Conservation (phyloP, 1,140 invertebrate genomes). For the Lepidurus couesii region DNA sequence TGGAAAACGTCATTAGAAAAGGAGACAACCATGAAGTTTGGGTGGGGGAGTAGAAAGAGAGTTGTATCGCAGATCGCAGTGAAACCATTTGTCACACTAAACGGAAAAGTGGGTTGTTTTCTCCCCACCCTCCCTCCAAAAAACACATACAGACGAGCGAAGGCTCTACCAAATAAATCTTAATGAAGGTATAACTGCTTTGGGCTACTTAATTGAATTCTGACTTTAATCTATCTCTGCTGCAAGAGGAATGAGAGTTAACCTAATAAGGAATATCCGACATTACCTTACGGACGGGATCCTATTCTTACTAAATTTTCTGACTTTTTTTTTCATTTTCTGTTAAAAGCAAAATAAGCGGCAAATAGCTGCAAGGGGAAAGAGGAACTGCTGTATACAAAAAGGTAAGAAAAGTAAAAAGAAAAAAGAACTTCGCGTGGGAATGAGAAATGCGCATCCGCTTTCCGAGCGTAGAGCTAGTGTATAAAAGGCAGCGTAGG, state of each 20-base stretch:
- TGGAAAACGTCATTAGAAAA: background rate
- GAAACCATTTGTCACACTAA: background rate
- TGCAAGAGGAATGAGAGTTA: background rate
- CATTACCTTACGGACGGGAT: no score
- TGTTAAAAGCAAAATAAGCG: background rate
- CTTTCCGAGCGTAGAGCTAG: background rate
- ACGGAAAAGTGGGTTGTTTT: background rate
- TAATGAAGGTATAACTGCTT: background rate
- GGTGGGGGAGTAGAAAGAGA: background rate
- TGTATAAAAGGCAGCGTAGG: background rate
- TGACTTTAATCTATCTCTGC: background rate
- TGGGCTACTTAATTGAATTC: background rate
- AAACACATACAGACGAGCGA: background rate
- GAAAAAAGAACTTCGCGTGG: conserved; percentile 15
- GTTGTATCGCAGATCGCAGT: background rate
- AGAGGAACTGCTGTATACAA: background rate
- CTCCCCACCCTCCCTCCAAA: background rate
- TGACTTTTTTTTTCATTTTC: background rate
- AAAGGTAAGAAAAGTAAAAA: conserved; percentile 25
- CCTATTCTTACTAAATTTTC: no score
- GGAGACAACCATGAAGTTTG: conserved; percentile 18
- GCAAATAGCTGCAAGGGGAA: background rate
- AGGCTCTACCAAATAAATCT: background rate
- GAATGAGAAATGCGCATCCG: conserved; percentile 10
- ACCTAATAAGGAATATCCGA: background rate